These are phyloP conservation scores for Escarpia spicata DNA, from an alignment of 2,888 invertebrate species.

Conservation along the genomic window DNA sequence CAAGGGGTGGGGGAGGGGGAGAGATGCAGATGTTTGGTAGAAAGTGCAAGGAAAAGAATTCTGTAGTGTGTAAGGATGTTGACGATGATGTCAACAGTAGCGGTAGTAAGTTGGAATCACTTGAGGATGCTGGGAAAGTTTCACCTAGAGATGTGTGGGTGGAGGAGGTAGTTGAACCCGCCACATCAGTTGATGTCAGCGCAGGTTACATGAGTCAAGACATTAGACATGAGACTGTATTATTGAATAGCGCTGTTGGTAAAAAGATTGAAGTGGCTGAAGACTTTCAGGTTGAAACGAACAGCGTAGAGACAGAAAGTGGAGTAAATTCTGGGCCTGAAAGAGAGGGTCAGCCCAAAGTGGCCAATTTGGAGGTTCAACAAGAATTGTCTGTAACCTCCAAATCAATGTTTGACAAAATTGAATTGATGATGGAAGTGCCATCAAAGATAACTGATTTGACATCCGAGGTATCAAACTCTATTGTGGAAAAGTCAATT, in stretches of 20 bases:
- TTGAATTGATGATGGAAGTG: neutral
- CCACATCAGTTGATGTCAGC: neutral
- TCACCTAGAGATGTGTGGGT: neutral
- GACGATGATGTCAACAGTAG: neutral
- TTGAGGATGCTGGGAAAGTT: neutral
- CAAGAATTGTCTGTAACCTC: neutral
- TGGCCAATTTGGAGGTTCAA: neutral
- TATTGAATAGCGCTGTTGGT: neutral
- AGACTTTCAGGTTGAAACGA: neutral
- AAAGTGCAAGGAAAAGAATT: conserved; percentile 8
- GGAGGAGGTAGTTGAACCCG: neutral
- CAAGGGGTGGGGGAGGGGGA: neutral
- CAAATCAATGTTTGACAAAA: neutral
- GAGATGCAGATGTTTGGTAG: neutral
- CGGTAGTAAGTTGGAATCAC: neutral
- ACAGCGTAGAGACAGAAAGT: neutral
- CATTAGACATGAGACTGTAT: neutral
- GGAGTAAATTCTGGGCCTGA: neutral
- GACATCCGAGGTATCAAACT: neutral
- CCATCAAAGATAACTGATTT: neutral
- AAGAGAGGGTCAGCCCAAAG: neutral
- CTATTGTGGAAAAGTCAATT: neutral
- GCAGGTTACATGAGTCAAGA: neutral
- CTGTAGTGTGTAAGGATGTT: neutral
- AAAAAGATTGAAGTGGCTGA: neutral